phyloP scores from a whole-genome alignment of 2,113 vertebrate genomes.

The Agelaius tricolor region DNA sequence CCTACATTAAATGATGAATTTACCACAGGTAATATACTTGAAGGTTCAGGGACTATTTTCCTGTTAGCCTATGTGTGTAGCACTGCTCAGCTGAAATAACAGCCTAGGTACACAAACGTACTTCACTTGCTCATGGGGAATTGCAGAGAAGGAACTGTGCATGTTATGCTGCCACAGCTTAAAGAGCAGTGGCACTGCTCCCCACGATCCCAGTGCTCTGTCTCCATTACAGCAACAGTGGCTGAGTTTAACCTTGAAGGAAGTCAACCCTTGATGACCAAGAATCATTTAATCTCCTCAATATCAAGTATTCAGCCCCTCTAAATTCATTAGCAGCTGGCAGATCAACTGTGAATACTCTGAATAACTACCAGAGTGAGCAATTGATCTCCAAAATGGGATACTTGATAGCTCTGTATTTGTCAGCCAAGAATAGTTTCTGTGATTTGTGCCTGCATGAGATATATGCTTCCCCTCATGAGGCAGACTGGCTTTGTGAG shows the following conservation, averaged over 20 bases:
- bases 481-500: not conserved
- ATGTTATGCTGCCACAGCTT: not conserved
- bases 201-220: not conserved
- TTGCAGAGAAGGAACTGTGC: not conserved
- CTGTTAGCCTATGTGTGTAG: not conserved
- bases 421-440: constrained; percentile 13
- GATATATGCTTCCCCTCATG: not conserved
- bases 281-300: not conserved
- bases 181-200: not conserved
- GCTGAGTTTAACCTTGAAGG: not conserved
- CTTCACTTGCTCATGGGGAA: not conserved
- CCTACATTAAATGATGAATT: constrained; percentile 64
- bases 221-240: not conserved
- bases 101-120: not conserved
- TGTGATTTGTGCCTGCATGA: not conserved
- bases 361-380: not conserved
- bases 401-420: not conserved
- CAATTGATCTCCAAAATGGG: not conserved
- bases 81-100: constrained; percentile 26
- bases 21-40: constrained; percentile 55
- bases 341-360: not conserved
- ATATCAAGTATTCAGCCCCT: not conserved
- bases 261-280: not conserved
- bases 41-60: constrained; percentile 45
- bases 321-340: not conserved